Percentiles rank a stretch among this genome's conserved stretches.
Evolutionary conservation across 2,113 vertebrate species (phyloP).

Genomic region (Hassar affinis): DNA sequence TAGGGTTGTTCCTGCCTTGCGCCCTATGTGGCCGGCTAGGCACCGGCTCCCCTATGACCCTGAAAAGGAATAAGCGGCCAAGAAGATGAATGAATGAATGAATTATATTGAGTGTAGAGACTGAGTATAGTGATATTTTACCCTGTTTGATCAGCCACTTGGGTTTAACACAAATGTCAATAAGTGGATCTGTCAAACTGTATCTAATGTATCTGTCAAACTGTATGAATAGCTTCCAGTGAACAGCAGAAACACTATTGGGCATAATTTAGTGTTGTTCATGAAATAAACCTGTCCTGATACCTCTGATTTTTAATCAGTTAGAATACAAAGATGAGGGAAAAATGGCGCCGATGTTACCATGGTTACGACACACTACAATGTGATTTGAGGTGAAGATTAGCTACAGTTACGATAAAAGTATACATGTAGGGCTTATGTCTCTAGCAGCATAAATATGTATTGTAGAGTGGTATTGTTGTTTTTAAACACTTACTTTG

Average conservation of each 20-base stretch:
- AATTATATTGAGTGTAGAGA: too few species aligned
- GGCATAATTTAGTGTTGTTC: neutral
- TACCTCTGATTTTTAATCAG: neutral
- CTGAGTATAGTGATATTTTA: neutral
- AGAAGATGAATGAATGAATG: too few species aligned
- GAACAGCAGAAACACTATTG: neutral
- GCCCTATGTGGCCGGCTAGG: too few species aligned
- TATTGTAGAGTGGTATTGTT: neutral
- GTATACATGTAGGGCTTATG: too few species aligned
- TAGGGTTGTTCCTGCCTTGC: too few species aligned
- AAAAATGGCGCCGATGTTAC: neutral
- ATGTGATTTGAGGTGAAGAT: neutral
- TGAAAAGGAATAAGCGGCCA: too few species aligned
- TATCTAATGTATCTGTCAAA: neutral
- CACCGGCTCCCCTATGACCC: too few species aligned
- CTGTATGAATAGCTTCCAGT: neutral
- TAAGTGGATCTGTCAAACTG: too few species aligned
- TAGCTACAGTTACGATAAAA: neutral
- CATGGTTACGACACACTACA: neutral
- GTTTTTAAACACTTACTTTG: slow-evolving; percentile 52
- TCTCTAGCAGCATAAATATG: neutral
- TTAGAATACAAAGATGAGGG: neutral
- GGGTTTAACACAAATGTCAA: neutral
- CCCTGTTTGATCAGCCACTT: neutral
- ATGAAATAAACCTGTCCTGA: neutral